Evolutionary conservation across 1,140 invertebrate genomes (phyloP).

Genomic region (Elymnias hypermnestra): DNA sequence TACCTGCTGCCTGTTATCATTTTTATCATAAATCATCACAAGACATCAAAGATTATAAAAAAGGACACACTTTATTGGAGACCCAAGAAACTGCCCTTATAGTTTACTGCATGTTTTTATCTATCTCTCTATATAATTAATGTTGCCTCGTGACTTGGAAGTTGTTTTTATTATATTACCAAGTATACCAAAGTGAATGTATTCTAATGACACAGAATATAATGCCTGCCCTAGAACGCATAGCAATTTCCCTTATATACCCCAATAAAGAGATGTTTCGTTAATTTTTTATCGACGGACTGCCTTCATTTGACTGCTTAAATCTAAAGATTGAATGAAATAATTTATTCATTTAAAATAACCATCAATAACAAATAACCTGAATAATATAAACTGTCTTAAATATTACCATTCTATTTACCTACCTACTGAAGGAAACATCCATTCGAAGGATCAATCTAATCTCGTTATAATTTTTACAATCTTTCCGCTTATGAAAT

Average conservation of each 20-base stretch:
- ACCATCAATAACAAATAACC: slow-evolving; percentile 43
- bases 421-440: slow-evolving; percentile 60
- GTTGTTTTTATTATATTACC: too few species aligned
- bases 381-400: slow-evolving; percentile 40
- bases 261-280: background rate
- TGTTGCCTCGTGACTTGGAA: too few species aligned
- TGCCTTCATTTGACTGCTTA: slow-evolving; percentile 25
- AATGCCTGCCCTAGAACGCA: background rate
- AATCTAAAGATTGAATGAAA: slow-evolving; percentile 38
- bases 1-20: background rate
- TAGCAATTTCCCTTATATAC: background rate
- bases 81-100: too few species aligned
- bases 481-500: slow-evolving; percentile 9
- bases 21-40: background rate
- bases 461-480: slow-evolving; percentile 35
- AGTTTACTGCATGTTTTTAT: too few species aligned
- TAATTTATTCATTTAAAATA: slow-evolving; percentile 43
- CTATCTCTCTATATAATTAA: too few species aligned
- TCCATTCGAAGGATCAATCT: slow-evolving; percentile 33
- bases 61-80: slow-evolving; percentile 3
- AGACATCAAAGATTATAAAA: background rate
- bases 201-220: slow-evolving; percentile 5
- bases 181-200: too few species aligned
- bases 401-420: slow-evolving; percentile 55
- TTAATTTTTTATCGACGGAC: slow-evolving; percentile 10